Conservation (phyloP, 64 coral and sea anemone genomes). For the Porites australiensis region DNA sequence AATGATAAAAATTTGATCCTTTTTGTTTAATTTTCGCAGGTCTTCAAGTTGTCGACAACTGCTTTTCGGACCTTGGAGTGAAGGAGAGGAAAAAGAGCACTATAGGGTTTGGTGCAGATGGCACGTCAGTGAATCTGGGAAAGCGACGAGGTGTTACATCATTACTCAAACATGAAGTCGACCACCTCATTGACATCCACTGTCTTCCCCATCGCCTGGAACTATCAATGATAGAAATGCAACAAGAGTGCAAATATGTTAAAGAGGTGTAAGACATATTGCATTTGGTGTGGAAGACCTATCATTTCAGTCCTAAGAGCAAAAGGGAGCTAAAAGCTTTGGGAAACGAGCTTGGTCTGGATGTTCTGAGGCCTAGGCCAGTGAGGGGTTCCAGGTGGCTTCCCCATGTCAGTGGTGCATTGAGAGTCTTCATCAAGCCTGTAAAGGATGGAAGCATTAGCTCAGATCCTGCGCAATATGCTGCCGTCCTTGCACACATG, state of each 20-base stretch:
- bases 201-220: slow-evolving; percentile 4
- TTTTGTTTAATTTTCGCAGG: not conserved
- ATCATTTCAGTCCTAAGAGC: not conserved
- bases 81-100: slow-evolving; percentile 9
- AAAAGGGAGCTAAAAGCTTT: not conserved
- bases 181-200: slow-evolving; percentile 4
- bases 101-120: slow-evolving; percentile 49
- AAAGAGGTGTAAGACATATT: not conserved
- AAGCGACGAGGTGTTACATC: slow-evolving; percentile 37
- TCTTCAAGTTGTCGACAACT: not conserved
- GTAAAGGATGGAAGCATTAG: not conserved
- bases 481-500: not conserved
- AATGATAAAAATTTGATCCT: no score
- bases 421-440: not conserved
- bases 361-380: not conserved
- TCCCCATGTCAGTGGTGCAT: slow-evolving; percentile 3
- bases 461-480: not conserved
- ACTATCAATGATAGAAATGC: not conserved
- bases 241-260: not conserved
- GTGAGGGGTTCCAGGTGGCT: not conserved
- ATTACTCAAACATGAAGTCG: not conserved
- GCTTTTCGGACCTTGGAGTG: not conserved
- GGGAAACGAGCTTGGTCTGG: not conserved
- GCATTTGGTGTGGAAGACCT: not conserved
- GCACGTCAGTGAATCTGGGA: slow-evolving; percentile 43